A percentile compares a stretch with the other conserved stretches of the same genome.
Conservation (phyloP, 2,113 vertebrate genomes). For the Xenopus laevis region DNA sequence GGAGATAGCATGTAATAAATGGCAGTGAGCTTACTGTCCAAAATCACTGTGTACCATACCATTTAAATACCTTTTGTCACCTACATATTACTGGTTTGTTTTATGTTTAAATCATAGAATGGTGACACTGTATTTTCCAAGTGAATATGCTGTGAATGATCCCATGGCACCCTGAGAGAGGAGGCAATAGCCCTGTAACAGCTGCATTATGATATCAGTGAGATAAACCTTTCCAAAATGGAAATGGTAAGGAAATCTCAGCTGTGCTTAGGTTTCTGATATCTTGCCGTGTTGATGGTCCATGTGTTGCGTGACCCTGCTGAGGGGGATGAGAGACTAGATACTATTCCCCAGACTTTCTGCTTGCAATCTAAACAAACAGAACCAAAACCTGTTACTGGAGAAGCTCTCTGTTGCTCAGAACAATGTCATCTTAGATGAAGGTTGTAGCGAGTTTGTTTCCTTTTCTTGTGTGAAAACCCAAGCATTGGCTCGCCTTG, state of each 20-base stretch:
- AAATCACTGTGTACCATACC: no score
- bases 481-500: conserved; percentile 32
- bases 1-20: no score
- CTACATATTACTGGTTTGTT: no score
- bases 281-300: neutral
- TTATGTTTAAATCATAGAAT: no score
- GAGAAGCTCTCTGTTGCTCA: neutral
- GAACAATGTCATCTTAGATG: conserved; percentile 31
- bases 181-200: neutral
- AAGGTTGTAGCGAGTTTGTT: conserved; percentile 32
- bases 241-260: neutral
- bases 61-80: no score
- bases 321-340: neutral
- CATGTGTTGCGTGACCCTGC: neutral
- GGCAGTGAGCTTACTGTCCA: no score
- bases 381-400: neutral
- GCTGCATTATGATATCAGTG: neutral
- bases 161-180: neutral
- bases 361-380: neutral
- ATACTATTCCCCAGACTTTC: neutral
- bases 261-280: neutral
- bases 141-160: no score
- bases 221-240: neutral
- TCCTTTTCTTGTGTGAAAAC: conserved; percentile 24
- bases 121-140: no score